Percentiles rank a stretch among this genome's conserved stretches.
These are phyloP conservation scores for Pterostichus madidus DNA, from an alignment of 2,888 invertebrate genomes.

Conservation along the genomic window DNA sequence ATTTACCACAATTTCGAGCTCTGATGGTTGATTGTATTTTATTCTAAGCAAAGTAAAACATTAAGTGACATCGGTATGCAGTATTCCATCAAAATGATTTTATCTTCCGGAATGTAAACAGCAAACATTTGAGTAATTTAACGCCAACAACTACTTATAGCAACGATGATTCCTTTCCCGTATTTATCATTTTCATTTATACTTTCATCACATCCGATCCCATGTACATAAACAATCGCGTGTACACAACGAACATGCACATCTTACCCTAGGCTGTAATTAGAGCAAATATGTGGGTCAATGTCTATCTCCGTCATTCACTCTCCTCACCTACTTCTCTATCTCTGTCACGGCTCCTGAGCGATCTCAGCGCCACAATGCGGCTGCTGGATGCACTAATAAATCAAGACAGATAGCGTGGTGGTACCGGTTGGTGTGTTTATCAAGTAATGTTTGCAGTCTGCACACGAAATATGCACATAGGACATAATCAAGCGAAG, in stretches of 20 bases:
- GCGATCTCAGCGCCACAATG: conserved; percentile 14
- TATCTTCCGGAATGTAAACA: no score
- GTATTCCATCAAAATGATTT: no score
- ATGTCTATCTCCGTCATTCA: conserved; percentile 36
- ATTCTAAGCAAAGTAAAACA: no score
- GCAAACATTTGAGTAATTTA: background rate
- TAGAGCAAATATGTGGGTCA: conserved; percentile 62
- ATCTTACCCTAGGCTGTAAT: conserved; percentile 49
- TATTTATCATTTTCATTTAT: conserved; percentile 6
- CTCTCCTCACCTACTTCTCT: conserved; percentile 20
- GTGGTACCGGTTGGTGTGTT: conserved; percentile 23
- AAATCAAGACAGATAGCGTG: conserved; percentile 29
- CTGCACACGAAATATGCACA: conserved; percentile 26
- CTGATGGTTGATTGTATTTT: no score
- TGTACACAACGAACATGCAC: conserved; percentile 36
- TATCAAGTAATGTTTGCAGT: conserved; percentile 44
- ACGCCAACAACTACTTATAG: background rate
- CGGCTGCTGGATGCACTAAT: conserved; percentile 38
- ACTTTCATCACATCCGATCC: conserved; percentile 23
- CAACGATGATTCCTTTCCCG: conserved; percentile 10
- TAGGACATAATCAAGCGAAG: background rate
- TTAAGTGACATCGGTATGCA: no score
- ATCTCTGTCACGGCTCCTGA: conserved; percentile 19
- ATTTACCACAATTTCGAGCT: no score
- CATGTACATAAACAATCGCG: conserved; percentile 30